These are phyloP conservation scores for Andrena bucephala DNA, from an alignment of 2,888 invertebrate species.

Conservation along the genomic window DNA sequence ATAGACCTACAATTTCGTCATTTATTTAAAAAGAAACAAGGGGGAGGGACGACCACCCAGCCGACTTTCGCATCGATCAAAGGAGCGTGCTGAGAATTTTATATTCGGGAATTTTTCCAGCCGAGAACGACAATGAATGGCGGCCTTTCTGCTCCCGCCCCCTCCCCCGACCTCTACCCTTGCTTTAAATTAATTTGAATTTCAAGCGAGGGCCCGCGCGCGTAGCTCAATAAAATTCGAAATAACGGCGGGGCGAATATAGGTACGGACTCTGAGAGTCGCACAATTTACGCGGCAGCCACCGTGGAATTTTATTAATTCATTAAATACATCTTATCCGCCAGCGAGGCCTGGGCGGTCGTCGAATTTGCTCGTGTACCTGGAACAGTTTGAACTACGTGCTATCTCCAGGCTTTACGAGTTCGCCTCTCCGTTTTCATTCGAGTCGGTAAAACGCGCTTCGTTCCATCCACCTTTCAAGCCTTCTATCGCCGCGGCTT, in stretches of 20 bases:
- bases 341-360: neutral
- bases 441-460: slow-evolving; percentile 9
- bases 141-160: neutral
- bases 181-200: slow-evolving; percentile 50
- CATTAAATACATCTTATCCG: slow-evolving; percentile 34
- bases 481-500: neutral
- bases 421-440: slow-evolving; percentile 1
- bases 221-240: slow-evolving; percentile 35
- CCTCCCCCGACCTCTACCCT: neutral
- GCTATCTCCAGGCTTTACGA: slow-evolving; percentile 35
- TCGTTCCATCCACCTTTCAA: neutral
- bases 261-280: neutral
- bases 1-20: neutral
- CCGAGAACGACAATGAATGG: neutral
- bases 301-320: slow-evolving; percentile 45
- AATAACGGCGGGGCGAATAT: slow-evolving; percentile 33
- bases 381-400: neutral
- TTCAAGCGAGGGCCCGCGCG: slow-evolving; percentile 20
- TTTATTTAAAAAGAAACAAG: neutral
- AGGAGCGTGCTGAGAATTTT: slow-evolving; percentile 35
- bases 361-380: slow-evolving; percentile 1
- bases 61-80: neutral
- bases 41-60: neutral
- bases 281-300: slow-evolving; percentile 5
- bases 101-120: slow-evolving; percentile 26